Conservation (phyloP, 2,113 vertebrate species). For the Anas platyrhynchos region DNA sequence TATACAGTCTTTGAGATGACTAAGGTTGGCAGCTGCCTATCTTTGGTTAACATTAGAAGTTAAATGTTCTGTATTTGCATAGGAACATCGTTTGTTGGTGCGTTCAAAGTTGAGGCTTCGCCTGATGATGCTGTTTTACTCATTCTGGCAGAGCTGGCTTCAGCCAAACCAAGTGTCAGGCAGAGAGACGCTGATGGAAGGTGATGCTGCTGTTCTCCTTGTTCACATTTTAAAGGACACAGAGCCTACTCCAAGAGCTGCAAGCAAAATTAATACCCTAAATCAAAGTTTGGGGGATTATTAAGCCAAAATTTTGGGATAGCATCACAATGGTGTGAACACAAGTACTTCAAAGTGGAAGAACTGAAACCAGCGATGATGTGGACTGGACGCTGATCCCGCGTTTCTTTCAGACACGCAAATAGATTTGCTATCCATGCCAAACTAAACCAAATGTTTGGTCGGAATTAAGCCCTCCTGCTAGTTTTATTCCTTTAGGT, state of each 20-base stretch:
- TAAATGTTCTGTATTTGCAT: not conserved
- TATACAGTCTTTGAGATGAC: not conserved
- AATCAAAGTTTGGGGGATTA: not conserved
- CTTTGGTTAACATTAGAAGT: not conserved
- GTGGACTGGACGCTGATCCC: not conserved
- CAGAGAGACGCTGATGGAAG: not conserved
- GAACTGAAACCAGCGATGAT: not conserved
- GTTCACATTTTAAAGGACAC: not conserved
- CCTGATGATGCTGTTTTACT: not conserved
- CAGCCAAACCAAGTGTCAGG: not conserved
- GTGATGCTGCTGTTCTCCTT: not conserved
- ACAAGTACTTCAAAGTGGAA: not conserved
- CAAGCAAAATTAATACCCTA: not conserved
- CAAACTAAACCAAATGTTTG: not conserved
- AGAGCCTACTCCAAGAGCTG: not conserved
- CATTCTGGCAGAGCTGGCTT: not conserved
- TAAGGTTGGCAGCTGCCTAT: not conserved
- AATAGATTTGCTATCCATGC: not conserved
- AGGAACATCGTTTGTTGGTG: not conserved
- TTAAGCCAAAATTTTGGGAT: not conserved
- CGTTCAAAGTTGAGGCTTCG: not conserved
- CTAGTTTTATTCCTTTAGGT: not conserved
- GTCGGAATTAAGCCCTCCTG: not conserved
- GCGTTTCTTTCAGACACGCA: not conserved
- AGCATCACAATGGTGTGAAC: not conserved